These are phyloP conservation scores for Gryllus bimaculatus DNA, from an alignment of 1,140 invertebrate species.

Conservation along the genomic window DNA sequence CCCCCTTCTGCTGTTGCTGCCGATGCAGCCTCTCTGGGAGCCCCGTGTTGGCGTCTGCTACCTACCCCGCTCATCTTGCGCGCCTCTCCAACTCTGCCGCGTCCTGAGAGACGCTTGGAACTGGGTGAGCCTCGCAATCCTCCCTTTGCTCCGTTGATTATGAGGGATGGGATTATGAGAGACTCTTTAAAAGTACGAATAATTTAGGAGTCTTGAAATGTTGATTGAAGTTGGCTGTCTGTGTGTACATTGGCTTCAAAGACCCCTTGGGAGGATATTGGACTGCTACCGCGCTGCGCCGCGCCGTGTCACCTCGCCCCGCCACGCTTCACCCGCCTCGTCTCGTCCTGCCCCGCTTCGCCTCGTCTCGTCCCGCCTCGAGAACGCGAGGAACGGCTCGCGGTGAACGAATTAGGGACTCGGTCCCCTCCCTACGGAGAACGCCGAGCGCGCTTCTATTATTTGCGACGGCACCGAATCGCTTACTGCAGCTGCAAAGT, in stretches of 20 bases:
- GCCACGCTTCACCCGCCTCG: no score
- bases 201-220: conserved; percentile 1
- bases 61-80: no score
- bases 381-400: background rate
- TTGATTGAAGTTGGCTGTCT: background rate
- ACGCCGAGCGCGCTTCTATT: background rate
- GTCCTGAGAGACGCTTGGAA: background rate
- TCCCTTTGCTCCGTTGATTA: background rate
- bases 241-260: background rate
- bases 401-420: background rate
- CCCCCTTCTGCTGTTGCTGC: no score
- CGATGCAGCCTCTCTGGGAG: no score
- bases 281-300: background rate
- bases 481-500: no score
- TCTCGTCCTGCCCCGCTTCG: background rate
- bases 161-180: background rate
- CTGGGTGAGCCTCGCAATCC: background rate
- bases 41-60: background rate
- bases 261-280: background rate
- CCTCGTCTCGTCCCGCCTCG: no score
- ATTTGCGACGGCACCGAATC: background rate
- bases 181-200: background rate
- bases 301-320: background rate
- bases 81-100: no score
- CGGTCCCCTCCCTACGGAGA: background rate